Evolutionary conservation across 92 coral and sea anemone species (phyloP).

Genomic region (Pocillopora grandis): DNA sequence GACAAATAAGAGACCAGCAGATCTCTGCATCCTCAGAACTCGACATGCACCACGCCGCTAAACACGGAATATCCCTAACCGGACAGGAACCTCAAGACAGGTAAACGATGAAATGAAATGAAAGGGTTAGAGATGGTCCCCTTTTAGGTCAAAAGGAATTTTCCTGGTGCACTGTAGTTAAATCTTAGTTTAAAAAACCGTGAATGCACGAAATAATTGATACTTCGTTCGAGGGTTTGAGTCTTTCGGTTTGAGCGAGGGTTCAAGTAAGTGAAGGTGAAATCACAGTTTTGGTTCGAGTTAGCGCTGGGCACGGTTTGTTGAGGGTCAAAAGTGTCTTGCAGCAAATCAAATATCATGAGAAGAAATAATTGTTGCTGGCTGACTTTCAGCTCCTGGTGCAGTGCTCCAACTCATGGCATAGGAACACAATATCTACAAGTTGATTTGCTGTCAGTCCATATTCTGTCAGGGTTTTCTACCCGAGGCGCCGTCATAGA

Average conservation of each 20-base stretch:
- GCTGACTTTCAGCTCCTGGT: constrained; percentile 19
- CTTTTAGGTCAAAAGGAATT: too few species aligned
- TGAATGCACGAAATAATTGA: neutral
- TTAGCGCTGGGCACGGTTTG: too few species aligned
- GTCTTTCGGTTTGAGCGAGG: neutral
- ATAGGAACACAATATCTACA: constrained; percentile 4
- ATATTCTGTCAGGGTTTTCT: constrained; percentile 27
- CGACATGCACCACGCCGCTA: constrained; percentile 11
- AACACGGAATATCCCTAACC: constrained; percentile 1
- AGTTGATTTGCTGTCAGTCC: constrained; percentile 7
- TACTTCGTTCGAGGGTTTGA: neutral
- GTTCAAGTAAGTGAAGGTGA: too few species aligned
- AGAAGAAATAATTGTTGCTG: neutral
- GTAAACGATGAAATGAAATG: neutral
- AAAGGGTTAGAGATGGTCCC: neutral
- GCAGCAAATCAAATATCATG: too few species aligned
- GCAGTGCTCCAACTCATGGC: constrained; percentile 3
- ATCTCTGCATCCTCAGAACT: constrained; percentile 29
- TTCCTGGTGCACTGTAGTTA: too few species aligned
- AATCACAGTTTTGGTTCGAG: too few species aligned
- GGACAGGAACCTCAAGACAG: neutral
- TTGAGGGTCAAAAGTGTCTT: too few species aligned
- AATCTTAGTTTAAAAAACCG: too few species aligned
- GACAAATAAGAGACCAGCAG: constrained; percentile 1
- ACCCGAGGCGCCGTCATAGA: constrained; percentile 47